These are phyloP conservation scores for Agrochola litura DNA, from an alignment of 2,888 invertebrate species.

Conservation along the genomic window DNA sequence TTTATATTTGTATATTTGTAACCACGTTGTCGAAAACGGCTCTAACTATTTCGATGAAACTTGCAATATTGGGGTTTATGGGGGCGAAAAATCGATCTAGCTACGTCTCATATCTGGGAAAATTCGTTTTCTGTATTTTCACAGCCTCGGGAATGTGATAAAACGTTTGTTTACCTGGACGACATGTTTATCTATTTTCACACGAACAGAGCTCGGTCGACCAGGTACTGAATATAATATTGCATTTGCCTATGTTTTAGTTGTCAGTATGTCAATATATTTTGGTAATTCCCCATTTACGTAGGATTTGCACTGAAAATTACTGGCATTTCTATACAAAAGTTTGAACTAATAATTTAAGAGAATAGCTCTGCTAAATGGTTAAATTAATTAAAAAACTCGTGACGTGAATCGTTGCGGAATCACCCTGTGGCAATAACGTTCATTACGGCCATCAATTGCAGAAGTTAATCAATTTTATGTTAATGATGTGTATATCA, in stretches of 20 bases:
- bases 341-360: conserved; percentile 9
- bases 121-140: no score
- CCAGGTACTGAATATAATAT: not conserved
- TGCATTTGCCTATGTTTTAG: not conserved
- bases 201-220: no score
- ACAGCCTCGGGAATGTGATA: no score
- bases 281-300: not conserved
- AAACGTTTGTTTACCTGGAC: no score
- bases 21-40: no score
- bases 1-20: no score
- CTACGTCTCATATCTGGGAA: no score
- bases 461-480: conserved; percentile 32
- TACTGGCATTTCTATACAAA: not conserved
- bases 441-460: conserved; percentile 30
- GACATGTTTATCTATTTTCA: no score
- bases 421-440: conserved; percentile 17
- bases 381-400: conserved; percentile 34
- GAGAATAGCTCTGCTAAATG: not conserved
- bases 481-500: conserved; percentile 16
- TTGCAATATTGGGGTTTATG: no score
- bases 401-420: conserved; percentile 37
- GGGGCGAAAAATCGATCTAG: no score
- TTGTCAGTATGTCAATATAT: not conserved
- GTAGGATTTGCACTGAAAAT: not conserved
- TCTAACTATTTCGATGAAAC: no score